Evolutionary conservation across 2,888 invertebrate genomes (phyloP), one percentile per base, ranked within the genome.

Genomic region (Dasypolia templi): DNA sequence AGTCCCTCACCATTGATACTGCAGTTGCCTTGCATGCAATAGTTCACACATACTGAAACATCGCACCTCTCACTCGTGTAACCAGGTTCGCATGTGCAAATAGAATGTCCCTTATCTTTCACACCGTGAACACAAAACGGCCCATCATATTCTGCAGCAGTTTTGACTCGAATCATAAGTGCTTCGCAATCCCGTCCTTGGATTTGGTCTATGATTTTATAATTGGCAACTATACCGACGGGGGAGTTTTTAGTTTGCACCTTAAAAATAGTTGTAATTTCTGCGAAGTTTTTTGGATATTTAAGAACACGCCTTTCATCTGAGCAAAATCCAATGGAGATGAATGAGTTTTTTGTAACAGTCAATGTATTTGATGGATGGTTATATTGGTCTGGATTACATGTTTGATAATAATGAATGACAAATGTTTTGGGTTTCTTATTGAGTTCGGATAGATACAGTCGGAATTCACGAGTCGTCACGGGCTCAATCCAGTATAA

Each of bases 171-270:
- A 55, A 4, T 17, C 19, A 6, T 26, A 1, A 71, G 35, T 11
- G 44, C 22, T 12, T 69, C 44, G 7, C 69, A 71, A 56, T 35
- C n/a, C 7, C 19, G n/a, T 6, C 32, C 35, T 6, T 29, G 7
- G 12, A 46, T 69, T 22, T 55, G 69, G 4, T 71, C 55, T 22
- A 44, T 14, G 14, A 68, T 68, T 55, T 69, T 68, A 22, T 71
- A 71, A 1, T 71, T 71, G 1, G 26, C 35, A 1, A 44, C 44
- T 53, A 53, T 53, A 26, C 26, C 26, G 14, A 53, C 26, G 26
- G 26, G 14, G 26, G 14, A 14, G n/a, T n/a, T 11, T 49, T 49
- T n/a, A 51, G 11, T 12, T 4, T 51, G 51, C 51, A 12, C n/a
- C 12, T 51, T 51, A 51, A n/a, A n/a, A 12, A n/a, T 51, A 3